Base-by-base conservation (phyloP, 2,888 invertebrate species). In the Synergus laeviventris region DNA sequence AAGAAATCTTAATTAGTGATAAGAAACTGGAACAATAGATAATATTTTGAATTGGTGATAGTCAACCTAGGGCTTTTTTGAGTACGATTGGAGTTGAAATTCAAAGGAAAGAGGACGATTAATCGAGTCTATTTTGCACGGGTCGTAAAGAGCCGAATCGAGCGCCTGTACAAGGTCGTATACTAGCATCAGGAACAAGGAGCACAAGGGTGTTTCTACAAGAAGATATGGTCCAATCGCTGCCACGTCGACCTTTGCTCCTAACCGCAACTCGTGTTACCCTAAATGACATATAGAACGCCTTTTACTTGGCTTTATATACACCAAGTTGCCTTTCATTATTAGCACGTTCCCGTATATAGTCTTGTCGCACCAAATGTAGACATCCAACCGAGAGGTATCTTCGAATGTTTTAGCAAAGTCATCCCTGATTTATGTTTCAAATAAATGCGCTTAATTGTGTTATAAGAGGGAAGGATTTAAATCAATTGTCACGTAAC, bases 181-280 rank as follows among this genome's bases (percentile, higher is more conserved):
- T 81, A 81, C 76, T 76, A 81, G 80, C 80, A 82, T 82, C 81
- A 81, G 82, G 78, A 78, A 74, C 76, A 76, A 74, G 73, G 75
- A 76, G 56, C 54, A 74, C 62, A 64, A 60, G 78, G 81, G 76
- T 75, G 79, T 79, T 82, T 81, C 81, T 83, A 85, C 81, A 80
- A 84, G 82, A 77, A 84, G 82, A 84, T 85, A 83, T 81, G 80
- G 76, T 74, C 81, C 81, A 78, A 85, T 85, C 81, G 77, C 78
- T 64, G 79, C 77, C 73, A 39, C 73, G 66, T 54, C 77, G 76
- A 78, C 76, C 76, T 77, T 73, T 45, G 31, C 73, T 56, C 73
- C 73, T 21, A 56, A 56, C 45, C 62, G 56, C 76, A 75, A 75
- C 21, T 74, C 70, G 39, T 56, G 12, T 24, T 49, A 70, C 70